A percentile compares a stretch with the other conserved stretches of the same genome.
phyloP scores from a whole-genome alignment of 1,140 invertebrate genomes.

The Drosophila carrolli region DNA sequence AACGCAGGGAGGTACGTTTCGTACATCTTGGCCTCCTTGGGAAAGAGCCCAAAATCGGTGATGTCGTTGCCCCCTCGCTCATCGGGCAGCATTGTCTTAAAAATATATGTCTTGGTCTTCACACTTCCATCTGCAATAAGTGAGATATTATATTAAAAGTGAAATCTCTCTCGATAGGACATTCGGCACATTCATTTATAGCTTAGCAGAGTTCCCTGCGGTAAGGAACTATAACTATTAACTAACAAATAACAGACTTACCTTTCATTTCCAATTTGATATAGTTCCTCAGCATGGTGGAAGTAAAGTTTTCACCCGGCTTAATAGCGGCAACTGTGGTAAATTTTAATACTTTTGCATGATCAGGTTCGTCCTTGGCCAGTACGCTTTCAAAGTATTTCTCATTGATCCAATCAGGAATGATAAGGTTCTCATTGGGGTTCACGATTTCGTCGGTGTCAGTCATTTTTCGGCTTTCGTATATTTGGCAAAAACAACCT shows the following conservation, averaged over 20 bases:
- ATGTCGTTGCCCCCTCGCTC: constrained; percentile 48
- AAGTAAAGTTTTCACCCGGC: constrained; percentile 73
- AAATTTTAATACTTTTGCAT: constrained; percentile 66
- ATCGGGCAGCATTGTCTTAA: constrained; percentile 61
- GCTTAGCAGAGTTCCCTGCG: too few species aligned
- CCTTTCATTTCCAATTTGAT: constrained; percentile 74
- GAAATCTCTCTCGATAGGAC: not conserved
- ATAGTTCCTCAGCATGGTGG: constrained; percentile 64
- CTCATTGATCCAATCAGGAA: constrained; percentile 84
- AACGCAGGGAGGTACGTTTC: constrained; percentile 52
- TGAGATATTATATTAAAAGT: too few species aligned
- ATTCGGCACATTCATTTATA: not conserved
- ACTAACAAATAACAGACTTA: not conserved
- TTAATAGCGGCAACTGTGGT: constrained; percentile 67
- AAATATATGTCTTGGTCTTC: constrained; percentile 52
- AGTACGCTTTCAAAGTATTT: constrained; percentile 84
- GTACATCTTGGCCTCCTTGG: constrained; percentile 56
- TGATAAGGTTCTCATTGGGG: constrained; percentile 69
- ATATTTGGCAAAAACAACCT: constrained; percentile 2
- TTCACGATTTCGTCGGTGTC: constrained; percentile 59
- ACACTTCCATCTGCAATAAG: constrained; percentile 32
- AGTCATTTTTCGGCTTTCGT: constrained; percentile 6
- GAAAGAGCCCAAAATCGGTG: constrained; percentile 40
- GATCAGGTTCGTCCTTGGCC: constrained; percentile 76
- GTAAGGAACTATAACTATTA: too few species aligned